Percentiles rank a stretch among this genome's conserved stretches.
phyloP scores from a whole-genome alignment of 2,888 invertebrate genomes.

The Hoplodrina ambigua region DNA sequence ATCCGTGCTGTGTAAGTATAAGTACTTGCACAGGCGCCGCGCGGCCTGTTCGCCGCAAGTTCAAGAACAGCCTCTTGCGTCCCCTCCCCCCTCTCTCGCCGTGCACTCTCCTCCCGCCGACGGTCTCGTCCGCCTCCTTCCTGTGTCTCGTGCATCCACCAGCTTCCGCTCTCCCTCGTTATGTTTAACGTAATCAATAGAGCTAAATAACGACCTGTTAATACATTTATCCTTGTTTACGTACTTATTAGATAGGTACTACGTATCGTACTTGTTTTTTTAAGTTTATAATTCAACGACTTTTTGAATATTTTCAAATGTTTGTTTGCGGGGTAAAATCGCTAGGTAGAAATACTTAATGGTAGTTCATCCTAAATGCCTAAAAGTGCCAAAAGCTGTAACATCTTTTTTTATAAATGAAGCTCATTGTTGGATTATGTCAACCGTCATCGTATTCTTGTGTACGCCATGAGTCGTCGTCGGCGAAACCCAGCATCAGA shows the following conservation, averaged over 20 bases:
- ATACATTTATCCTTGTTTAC: slow-evolving; percentile 5
- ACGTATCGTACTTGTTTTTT: not conserved
- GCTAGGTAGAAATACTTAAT: no score
- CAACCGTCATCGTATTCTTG: slow-evolving; percentile 8
- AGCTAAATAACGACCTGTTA: slow-evolving; percentile 10
- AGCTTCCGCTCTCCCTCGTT: slow-evolving; percentile 43
- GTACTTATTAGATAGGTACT: not conserved
- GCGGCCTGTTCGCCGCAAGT: slow-evolving; percentile 68
- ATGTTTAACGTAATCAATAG: slow-evolving; percentile 32
- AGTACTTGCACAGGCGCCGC: slow-evolving; percentile 52
- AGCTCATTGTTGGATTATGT: not conserved
- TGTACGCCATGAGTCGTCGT: slow-evolving; percentile 27
- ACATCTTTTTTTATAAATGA: not conserved
- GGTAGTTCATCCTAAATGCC: not conserved
- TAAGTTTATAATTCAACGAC: not conserved
- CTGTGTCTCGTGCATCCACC: slow-evolving; percentile 49
- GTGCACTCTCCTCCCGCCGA: not conserved
- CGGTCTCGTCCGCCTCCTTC: slow-evolving; percentile 43
- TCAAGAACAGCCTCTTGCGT: slow-evolving; percentile 70
- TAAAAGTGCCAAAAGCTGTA: not conserved
- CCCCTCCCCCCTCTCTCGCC: slow-evolving; percentile 1
- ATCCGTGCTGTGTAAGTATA: not conserved
- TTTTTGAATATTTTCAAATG: no score
- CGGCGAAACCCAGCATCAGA: slow-evolving; percentile 26
- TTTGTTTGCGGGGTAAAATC: no score